Percentiles rank a stretch among this genome's conserved stretches.
phyloP scores from a whole-genome alignment of 2,888 invertebrate species.

The Antheraea assamensis region DNA sequence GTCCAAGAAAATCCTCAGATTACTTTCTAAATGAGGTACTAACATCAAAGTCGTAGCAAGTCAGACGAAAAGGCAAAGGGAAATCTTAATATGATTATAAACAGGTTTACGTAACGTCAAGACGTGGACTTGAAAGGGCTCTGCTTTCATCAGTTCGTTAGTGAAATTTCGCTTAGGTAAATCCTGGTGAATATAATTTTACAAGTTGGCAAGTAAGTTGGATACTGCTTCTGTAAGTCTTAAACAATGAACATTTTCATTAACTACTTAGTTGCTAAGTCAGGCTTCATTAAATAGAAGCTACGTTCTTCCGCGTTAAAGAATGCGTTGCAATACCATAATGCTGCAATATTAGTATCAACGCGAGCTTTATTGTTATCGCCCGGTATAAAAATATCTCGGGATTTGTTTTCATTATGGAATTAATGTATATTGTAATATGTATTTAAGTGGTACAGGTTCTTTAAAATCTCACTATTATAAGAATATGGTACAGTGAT shows the following conservation, averaged over 20 bases:
- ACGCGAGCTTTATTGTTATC: background rate
- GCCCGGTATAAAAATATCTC: background rate
- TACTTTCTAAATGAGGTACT: slow-evolving; percentile 41
- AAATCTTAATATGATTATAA: slow-evolving; percentile 43
- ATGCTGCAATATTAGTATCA: slow-evolving; percentile 1
- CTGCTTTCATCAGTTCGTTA: slow-evolving; percentile 26
- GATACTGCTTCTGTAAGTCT: background rate
- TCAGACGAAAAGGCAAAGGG: slow-evolving; percentile 43
- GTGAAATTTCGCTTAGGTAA: slow-evolving; percentile 21
- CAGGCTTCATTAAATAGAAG: background rate
- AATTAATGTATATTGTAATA: background rate
- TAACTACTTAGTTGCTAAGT: background rate
- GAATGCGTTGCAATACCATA: background rate
- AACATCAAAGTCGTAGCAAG: slow-evolving; percentile 44
- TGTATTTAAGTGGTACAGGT: background rate
- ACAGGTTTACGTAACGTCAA: slow-evolving; percentile 28
- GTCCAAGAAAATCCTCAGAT: slow-evolving; percentile 37
- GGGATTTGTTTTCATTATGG: background rate
- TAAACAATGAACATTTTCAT: background rate
- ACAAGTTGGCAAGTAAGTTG: slow-evolving; percentile 14
- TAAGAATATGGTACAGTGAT: background rate
- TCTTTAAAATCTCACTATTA: background rate
- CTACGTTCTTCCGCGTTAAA: background rate
- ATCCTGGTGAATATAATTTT: slow-evolving; percentile 9
- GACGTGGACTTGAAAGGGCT: slow-evolving; percentile 20